phyloP scores from a whole-genome alignment of 2,888 invertebrate species.

The Watsonalla binaria region DNA sequence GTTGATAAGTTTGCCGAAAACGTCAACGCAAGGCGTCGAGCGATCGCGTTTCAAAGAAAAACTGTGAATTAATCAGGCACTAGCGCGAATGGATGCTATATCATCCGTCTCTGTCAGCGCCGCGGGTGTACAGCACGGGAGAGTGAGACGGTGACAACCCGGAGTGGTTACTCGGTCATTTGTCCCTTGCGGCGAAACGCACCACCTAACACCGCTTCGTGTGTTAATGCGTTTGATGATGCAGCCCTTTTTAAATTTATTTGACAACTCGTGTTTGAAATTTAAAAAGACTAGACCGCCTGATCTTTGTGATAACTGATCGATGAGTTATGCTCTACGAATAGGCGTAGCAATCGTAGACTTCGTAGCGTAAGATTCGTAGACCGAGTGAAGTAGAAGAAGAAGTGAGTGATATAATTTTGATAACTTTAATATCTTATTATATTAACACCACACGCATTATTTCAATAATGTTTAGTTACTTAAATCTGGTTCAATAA shows the following conservation, averaged over 20 bases:
- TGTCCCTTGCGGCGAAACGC: constrained; percentile 61
- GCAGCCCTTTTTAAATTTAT: constrained; percentile 20
- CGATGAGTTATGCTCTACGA: too few species aligned
- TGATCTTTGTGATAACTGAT: too few species aligned
- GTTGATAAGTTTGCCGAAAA: constrained; percentile 61
- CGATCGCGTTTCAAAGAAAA: constrained; percentile 67
- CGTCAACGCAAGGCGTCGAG: constrained; percentile 50
- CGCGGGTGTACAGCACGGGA: constrained; percentile 34
- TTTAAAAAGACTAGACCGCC: background rate
- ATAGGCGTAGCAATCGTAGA: too few species aligned
- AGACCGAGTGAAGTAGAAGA: too few species aligned
- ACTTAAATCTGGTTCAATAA: too few species aligned
- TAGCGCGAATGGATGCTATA: constrained; percentile 55
- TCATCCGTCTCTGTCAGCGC: constrained; percentile 62
- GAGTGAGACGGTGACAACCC: constrained; percentile 54
- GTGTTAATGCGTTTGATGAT: constrained; percentile 34
- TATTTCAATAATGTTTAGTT: too few species aligned
- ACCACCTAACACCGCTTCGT: constrained; percentile 43
- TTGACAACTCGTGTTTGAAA: constrained; percentile 3
- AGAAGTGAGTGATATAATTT: too few species aligned
- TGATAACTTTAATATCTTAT: too few species aligned
- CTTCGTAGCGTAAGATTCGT: too few species aligned
- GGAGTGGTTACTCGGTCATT: constrained; percentile 68
- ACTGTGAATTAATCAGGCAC: constrained; percentile 70
- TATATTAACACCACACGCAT: too few species aligned